These are phyloP conservation scores for Psophia crepitans DNA, from an alignment of 2,113 vertebrate genomes.

Conservation along the genomic window DNA sequence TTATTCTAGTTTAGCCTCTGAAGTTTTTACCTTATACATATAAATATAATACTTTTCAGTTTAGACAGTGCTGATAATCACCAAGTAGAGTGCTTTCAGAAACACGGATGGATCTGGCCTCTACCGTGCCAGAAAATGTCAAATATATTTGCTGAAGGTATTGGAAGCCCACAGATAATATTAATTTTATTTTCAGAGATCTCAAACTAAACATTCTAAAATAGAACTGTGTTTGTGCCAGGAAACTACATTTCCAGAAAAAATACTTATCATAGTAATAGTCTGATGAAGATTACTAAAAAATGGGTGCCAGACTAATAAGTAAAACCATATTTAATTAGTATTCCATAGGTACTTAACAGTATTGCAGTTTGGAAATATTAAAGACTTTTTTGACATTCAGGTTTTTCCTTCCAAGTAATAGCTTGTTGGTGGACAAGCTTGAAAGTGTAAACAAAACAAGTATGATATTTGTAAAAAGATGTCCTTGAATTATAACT, in stretches of 20 bases:
- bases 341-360: constrained; percentile 61
- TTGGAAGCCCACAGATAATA: constrained; percentile 62
- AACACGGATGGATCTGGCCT: constrained; percentile 15
- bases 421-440: constrained; percentile 43
- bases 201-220: constrained; percentile 68
- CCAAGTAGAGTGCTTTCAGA: neutral
- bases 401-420: constrained; percentile 42
- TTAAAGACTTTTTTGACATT: constrained; percentile 56
- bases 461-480: neutral
- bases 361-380: constrained; percentile 58
- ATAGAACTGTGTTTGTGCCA: constrained; percentile 68
- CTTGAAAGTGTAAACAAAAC: constrained; percentile 47
- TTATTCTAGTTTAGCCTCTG: neutral
- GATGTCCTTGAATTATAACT: neutral
- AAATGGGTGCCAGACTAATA: constrained; percentile 67
- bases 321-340: constrained; percentile 65
- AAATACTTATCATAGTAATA: constrained; percentile 69
- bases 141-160: constrained; percentile 39
- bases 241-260: constrained; percentile 58
- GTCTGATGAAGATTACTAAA: constrained; percentile 69
- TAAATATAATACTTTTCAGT: neutral
- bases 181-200: constrained; percentile 63
- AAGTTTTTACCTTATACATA: neutral
- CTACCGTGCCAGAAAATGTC: constrained; percentile 19
- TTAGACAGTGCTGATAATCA: neutral